Evolutionary conservation across 2,797 vertebrate genomes (phyloP), one percentile per base, ranked within the genome.

Genomic region (Anomalospiza imberbis): DNA sequence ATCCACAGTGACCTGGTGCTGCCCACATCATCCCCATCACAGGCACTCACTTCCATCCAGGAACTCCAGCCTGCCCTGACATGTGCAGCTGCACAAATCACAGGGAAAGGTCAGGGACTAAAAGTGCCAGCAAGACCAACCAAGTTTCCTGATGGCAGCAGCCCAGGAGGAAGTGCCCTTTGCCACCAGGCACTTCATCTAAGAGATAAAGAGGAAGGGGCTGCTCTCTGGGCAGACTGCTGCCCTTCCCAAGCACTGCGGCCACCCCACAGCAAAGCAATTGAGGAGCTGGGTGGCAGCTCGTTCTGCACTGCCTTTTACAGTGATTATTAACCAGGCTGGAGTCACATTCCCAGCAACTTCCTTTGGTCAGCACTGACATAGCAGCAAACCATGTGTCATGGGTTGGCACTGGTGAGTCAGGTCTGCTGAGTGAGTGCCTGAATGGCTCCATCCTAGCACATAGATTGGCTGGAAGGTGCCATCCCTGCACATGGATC

Each of bases 11-110:
- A 29, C 22, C 38, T 36, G 66, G 28, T 67, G 36, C 50, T 88
- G 57, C 53, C 15, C 2, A 5, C 6, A 53, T 31, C 0, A 4
- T 42, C 48, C 47, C 40, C 4, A 1, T 10, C 2, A 0, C 5
- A 0, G n/a, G 19, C 1, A 0, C 18, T 68, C 2, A 1, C 22
- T 84, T 38, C 77, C 9, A 6, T 16, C 40, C 7, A 1, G 34
- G 31, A 67, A 66, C 53, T 88, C n/a, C 62, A 67, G n/a, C 76
- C 68, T 48, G 48, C 18, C 53, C 45, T 9, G 0, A 20, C 31
- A 57, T 26, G 53, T 60, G 61, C 65, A 51, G 34, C 72, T 32
- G 10, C 70, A 45, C 34, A 70, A 32, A 17, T 38, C 3, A 3
- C 36, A 34, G 31, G 70, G 44, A 58, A 84, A 80, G 40, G 73